These are phyloP conservation scores for Piaya cayana DNA, from an alignment of 2,113 vertebrate genomes.

Conservation along the genomic window DNA sequence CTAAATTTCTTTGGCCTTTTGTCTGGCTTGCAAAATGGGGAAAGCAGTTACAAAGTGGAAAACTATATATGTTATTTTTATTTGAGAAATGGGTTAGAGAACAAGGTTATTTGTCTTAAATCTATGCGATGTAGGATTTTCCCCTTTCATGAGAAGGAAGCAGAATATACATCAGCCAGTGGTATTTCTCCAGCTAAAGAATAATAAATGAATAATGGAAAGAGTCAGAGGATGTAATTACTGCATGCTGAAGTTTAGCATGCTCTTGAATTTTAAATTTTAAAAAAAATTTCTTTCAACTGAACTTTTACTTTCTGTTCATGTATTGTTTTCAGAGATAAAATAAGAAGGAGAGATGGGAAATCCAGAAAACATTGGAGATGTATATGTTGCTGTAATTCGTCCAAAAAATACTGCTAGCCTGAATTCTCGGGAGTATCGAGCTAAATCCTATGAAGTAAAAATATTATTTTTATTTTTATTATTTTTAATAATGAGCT, in stretches of 20 bases:
- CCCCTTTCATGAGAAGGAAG: neutral
- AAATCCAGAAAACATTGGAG: conserved; percentile 88
- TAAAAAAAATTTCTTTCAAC: neutral
- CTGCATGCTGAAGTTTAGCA: neutral
- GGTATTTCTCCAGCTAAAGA: neutral
- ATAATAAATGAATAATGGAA: neutral
- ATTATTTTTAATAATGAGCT: neutral
- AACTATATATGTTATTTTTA: neutral
- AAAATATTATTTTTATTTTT: conserved; percentile 3
- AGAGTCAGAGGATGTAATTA: neutral
- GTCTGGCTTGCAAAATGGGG: neutral
- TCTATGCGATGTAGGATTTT: neutral
- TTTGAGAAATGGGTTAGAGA: neutral
- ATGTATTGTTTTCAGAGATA: conserved; percentile 51
- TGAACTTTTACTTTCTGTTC: conserved; percentile 25
- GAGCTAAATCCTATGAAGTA: conserved; percentile 96
- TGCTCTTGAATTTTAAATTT: neutral
- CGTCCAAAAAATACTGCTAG: conserved; percentile 95
- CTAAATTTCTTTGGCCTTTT: neutral
- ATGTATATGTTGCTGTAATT: conserved; percentile 93
- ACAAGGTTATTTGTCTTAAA: neutral
- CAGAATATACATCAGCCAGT: neutral
- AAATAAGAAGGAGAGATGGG: conserved; percentile 81
- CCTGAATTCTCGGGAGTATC: conserved; percentile 95
- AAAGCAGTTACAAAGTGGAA: neutral